Conservation (phyloP, 2,888 invertebrate genomes). For the Heteropelma amictum region DNA sequence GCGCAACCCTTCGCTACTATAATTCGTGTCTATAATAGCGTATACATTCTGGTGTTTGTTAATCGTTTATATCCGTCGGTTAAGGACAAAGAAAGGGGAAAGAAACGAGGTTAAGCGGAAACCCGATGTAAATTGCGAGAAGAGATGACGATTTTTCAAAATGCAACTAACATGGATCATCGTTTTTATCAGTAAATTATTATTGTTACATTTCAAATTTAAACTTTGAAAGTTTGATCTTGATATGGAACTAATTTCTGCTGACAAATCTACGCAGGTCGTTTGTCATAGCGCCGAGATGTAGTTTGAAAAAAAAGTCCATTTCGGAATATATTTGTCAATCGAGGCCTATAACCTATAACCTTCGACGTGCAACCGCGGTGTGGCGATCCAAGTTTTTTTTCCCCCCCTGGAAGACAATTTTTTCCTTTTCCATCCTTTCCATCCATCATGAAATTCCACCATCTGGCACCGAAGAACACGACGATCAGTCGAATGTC, state of each 20-base stretch:
- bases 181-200: not conserved
- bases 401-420: not conserved
- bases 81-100: not conserved
- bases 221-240: too few species aligned
- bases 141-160: slow-evolving; percentile 1
- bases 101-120: slow-evolving; percentile 28
- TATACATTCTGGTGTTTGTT: slow-evolving; percentile 26
- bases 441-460: slow-evolving; percentile 11
- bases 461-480: slow-evolving; percentile 16
- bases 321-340: not conserved
- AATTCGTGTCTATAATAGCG: slow-evolving; percentile 21
- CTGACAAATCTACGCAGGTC: too few species aligned
- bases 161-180: not conserved
- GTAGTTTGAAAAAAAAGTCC: not conserved
- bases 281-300: not conserved
- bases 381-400: too few species aligned
- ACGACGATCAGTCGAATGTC: slow-evolving; percentile 1
- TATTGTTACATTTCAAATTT: not conserved
- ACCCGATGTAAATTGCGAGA: slow-evolving; percentile 39
- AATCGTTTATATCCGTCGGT: slow-evolving; percentile 30
- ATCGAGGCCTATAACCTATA: too few species aligned
- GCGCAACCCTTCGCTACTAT: slow-evolving; percentile 35
- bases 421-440: not conserved
- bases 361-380: too few species aligned
- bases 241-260: too few species aligned